Base-by-base conservation (phyloP, 2,888 invertebrate species). In the Sinopyrophorus schimmeli region DNA sequence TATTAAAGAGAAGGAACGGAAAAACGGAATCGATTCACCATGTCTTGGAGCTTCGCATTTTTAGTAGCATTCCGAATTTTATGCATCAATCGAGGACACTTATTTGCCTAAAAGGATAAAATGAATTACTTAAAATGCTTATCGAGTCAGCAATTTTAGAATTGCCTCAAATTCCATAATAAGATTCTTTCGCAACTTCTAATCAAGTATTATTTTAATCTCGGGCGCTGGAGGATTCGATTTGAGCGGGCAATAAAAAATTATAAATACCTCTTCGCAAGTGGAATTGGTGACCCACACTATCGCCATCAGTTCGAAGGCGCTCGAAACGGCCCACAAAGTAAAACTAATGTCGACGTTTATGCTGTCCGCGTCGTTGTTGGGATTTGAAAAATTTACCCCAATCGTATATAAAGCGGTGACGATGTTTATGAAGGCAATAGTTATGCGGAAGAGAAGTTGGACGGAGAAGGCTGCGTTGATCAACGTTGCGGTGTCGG, bases 261-360 rank as follows among this genome's bases (percentile, higher is more conserved):
- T n/a, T n/a, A n/a, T n/a, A n/a, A 42, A 54, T 54, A 67, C 67
- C 57, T 66, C 64, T 32, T 66, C 63, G 35, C 67, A 62, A 34
- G 65, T 61, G 14, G 58, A 53, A 27, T 62, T 64, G 1, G 64
- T 63, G 7, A 65, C 58, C 54, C 64, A 62, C n/a, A 68, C 66
- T 6, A 66, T 57, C 3, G 57, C 42, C 15, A 63, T 46, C 10
- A 66, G 52, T 47, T 65, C 64, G 9, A 64, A 31, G 10, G 60
- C 62, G 47, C 64, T 67, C 2, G 62, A 61, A n/a, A 58, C 50
- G 3, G 65, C 65, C 67, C 65, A 66, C 20, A 59, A 41, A 3
- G 61, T 61, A 47, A 65, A 66, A 6, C 56, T 51, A n/a, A 54
- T 31, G 37, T 62, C 57, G 7, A 61, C 47, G 20, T 57, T 47